Evolutionary conservation across 2,888 invertebrate species (phyloP).

Genomic region (Calameuta pallipes): DNA sequence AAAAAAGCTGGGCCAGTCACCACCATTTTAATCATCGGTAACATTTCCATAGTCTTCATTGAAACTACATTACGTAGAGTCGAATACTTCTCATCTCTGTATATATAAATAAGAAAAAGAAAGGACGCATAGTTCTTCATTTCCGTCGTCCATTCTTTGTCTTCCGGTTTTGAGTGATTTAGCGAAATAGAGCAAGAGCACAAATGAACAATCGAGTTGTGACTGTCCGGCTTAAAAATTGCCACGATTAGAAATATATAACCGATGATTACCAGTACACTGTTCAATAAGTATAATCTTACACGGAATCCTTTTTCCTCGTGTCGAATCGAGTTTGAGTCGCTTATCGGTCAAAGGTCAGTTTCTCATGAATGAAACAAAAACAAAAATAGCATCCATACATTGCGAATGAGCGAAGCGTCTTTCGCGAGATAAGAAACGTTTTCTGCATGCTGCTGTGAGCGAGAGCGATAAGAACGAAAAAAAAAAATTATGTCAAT

Average conservation of each 20-base stretch:
- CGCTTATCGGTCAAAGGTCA: not conserved
- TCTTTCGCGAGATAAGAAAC: not conserved
- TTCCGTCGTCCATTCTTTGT: slow-evolving; percentile 45
- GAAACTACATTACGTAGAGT: not conserved
- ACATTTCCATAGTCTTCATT: not conserved
- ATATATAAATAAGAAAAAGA: not conserved
- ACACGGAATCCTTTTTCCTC: not conserved
- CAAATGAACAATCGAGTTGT: not conserved
- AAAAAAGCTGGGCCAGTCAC: not conserved
- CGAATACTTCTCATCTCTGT: not conserved
- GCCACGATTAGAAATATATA: not conserved
- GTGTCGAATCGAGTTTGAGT: not conserved
- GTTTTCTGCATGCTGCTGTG: not conserved
- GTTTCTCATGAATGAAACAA: not conserved
- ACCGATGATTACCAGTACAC: not conserved
- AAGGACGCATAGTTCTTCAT: not conserved
- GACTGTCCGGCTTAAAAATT: not conserved
- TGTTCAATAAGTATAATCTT: not conserved
- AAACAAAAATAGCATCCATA: not conserved
- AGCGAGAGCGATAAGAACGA: not conserved
- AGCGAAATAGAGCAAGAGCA: not conserved
- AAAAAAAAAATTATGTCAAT: slow-evolving; percentile 41
- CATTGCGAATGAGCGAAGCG: not conserved
- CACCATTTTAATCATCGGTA: not conserved
- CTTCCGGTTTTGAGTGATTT: slow-evolving; percentile 36